A percentile compares a stretch with the other conserved stretches of the same genome.
These are phyloP conservation scores for Aethes cnicana DNA, from an alignment of 2,888 invertebrate species.

Conservation along the genomic window DNA sequence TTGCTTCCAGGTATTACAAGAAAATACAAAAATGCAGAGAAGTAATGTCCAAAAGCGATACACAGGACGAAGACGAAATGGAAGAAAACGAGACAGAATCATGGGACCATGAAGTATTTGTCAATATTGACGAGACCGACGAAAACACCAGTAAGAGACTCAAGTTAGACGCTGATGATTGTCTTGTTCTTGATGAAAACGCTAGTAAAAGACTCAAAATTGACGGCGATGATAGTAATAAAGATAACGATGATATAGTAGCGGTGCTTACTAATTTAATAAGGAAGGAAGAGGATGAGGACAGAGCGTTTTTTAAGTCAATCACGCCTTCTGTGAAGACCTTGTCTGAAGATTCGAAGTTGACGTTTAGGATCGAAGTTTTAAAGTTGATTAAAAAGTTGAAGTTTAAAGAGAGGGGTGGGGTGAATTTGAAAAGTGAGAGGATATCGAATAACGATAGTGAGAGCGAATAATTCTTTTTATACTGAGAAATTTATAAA, in stretches of 20 bases:
- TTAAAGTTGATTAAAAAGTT: slow-evolving; percentile 55
- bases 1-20: slow-evolving; percentile 23
- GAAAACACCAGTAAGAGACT: slow-evolving; percentile 28
- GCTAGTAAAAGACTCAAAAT: slow-evolving; percentile 32
- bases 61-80: slow-evolving; percentile 21
- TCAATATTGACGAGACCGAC: slow-evolving; percentile 23
- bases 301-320: slow-evolving; percentile 64
- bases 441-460: slow-evolving; percentile 11
- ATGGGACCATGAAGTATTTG: slow-evolving; percentile 43
- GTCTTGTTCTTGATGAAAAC: slow-evolving; percentile 6
- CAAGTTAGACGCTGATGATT: slow-evolving; percentile 28
- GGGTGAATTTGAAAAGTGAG: not conserved
- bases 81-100: slow-evolving; percentile 44
- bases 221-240: slow-evolving; percentile 8
- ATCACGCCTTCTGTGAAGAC: slow-evolving; percentile 59
- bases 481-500: not conserved
- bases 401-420: slow-evolving; percentile 42
- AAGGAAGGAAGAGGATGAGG: slow-evolving; percentile 65
- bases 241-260: slow-evolving; percentile 41
- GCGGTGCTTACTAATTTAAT: slow-evolving; percentile 53
- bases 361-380: slow-evolving; percentile 60
- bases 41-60: not conserved
- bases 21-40: slow-evolving; percentile 36
- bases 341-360: slow-evolving; percentile 52
- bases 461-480: slow-evolving; percentile 19